Conservation (phyloP, 2,113 vertebrate genomes). For the Sylvia atricapilla region DNA sequence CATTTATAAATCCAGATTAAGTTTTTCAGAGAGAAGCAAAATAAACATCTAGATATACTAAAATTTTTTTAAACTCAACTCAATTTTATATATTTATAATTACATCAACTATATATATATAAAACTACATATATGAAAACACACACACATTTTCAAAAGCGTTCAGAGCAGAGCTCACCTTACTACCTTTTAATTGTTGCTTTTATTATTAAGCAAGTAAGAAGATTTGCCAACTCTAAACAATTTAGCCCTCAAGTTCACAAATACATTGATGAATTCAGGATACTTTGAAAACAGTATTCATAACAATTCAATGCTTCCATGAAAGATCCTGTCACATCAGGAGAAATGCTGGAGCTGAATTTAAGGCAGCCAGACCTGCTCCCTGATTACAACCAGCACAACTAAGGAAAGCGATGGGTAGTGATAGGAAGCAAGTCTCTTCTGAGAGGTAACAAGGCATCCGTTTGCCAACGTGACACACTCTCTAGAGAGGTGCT, state of each 20-base stretch:
- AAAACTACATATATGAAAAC: background rate
- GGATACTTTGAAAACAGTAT: background rate
- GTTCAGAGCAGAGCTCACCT: background rate
- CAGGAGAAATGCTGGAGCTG: background rate
- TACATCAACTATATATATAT: background rate
- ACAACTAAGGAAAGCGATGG: background rate
- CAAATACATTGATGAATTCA: background rate
- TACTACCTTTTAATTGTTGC: background rate
- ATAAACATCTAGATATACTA: background rate
- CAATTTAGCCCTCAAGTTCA: background rate
- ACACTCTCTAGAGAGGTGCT: background rate
- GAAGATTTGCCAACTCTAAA: background rate
- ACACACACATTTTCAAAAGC: background rate
- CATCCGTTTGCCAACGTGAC: background rate
- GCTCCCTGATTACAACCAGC: background rate
- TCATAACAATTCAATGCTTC: background rate
- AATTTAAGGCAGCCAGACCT: background rate
- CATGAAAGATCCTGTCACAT: background rate
- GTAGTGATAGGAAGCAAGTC: background rate
- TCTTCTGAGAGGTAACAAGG: background rate
- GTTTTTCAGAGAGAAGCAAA: background rate
- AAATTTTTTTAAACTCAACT: background rate
- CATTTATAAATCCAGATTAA: background rate
- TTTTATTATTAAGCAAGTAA: background rate
- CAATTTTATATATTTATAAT: background rate